Conservation (phyloP, 2,888 invertebrate genomes). For the Scotopteryx bipunctaria region DNA sequence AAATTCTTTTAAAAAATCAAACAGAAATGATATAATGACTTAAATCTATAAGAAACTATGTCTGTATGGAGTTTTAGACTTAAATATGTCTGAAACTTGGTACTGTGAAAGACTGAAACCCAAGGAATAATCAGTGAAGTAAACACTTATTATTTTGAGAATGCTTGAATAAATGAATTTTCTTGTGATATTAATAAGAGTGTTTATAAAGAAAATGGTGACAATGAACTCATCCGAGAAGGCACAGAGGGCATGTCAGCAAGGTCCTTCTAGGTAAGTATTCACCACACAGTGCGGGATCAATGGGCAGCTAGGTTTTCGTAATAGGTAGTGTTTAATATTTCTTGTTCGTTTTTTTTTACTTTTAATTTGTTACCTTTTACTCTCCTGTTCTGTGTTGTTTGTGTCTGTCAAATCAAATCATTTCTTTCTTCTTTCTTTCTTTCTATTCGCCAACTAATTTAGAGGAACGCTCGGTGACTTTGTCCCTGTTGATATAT, state of each 20-base stretch:
- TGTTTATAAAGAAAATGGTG: conserved; percentile 66
- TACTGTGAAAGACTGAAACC: not conserved
- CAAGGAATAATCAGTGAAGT: conserved; percentile 14
- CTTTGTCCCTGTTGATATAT: too few species aligned
- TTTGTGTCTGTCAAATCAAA: too few species aligned
- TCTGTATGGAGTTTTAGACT: not conserved
- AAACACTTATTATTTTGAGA: not conserved
- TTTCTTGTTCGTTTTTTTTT: too few species aligned
- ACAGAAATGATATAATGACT: too few species aligned
- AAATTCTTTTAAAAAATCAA: not conserved
- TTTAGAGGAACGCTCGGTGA: too few species aligned
- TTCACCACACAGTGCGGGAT: too few species aligned
- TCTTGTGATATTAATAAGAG: conserved; percentile 42
- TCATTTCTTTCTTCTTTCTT: too few species aligned
- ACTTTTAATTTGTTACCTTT: too few species aligned
- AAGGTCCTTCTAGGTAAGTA: conserved; percentile 75
- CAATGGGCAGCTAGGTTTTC: too few species aligned
- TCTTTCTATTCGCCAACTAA: too few species aligned
- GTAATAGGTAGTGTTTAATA: too few species aligned
- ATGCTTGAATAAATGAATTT: conserved; percentile 34
- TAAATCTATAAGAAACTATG: not conserved
- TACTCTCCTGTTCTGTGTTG: too few species aligned
- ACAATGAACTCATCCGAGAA: conserved; percentile 81
- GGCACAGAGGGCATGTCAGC: conserved; percentile 81
- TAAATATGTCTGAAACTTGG: not conserved